Conservation (phyloP, 2,113 vertebrate species). For the Hypanus sabinus region DNA sequence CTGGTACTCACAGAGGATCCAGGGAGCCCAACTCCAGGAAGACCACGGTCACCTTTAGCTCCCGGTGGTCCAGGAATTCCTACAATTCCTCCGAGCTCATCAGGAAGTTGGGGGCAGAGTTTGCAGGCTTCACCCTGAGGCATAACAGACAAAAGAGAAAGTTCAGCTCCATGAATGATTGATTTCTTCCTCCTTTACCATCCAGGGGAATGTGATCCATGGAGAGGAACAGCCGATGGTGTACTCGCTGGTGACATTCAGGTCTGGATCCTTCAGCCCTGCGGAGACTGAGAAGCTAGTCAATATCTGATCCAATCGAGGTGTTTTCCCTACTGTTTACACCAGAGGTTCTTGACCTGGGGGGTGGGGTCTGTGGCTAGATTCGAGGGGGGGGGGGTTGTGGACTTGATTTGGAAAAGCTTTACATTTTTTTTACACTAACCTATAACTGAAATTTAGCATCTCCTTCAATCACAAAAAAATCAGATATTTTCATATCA, state of each 20-base stretch:
- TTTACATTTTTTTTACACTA: too few species aligned
- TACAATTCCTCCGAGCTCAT: not conserved
- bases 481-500: too few species aligned
- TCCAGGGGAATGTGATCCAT: not conserved
- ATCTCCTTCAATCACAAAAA: too few species aligned
- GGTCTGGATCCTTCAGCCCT: not conserved
- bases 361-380: too few species aligned
- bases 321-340: too few species aligned
- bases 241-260: not conserved
- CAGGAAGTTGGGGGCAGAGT: not conserved
- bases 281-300: too few species aligned
- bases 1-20: not conserved
- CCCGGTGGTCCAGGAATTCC: slow-evolving; percentile 12
- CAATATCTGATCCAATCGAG: too few species aligned
- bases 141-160: not conserved
- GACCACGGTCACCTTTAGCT: not conserved
- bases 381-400: too few species aligned
- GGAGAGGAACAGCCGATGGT: not conserved
- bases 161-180: not conserved
- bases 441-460: too few species aligned
- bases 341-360: too few species aligned
- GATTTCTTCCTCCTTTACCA: not conserved
- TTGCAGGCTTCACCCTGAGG: not conserved
- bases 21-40: not conserved
- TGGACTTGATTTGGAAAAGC: too few species aligned